Evolutionary conservation across 2,113 vertebrate genomes (phyloP).

Genomic region (Hydrochoerus hydrochaeris): DNA sequence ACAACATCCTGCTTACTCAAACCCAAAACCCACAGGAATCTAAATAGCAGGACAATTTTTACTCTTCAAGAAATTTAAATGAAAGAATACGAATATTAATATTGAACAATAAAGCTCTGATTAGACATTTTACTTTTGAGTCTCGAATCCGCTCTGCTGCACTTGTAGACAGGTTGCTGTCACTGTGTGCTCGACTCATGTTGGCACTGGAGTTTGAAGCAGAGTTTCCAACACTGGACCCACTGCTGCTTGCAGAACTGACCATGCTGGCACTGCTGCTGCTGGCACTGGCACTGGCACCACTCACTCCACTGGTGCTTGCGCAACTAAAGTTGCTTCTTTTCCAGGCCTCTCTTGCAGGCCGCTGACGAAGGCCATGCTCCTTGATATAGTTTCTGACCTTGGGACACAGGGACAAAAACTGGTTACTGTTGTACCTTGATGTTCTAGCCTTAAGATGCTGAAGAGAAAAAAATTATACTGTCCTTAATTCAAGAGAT

Average conservation of each 20-base stretch:
- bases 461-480: neutral
- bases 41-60: constrained; percentile 27
- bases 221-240: constrained; percentile 90
- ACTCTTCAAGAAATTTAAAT: constrained; percentile 48
- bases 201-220: constrained; percentile 95
- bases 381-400: constrained; percentile 98
- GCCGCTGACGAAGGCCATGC: constrained; percentile 92
- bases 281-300: constrained; percentile 90
- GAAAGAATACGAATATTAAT: constrained; percentile 46
- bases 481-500: constrained; percentile 9
- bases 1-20: constrained; percentile 55
- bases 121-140: constrained; percentile 93
- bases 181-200: constrained; percentile 97
- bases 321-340: constrained; percentile 94
- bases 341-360: constrained; percentile 94
- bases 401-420: constrained; percentile 80
- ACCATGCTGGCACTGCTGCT: constrained; percentile 95
- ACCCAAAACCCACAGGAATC: constrained; percentile 50
- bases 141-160: constrained; percentile 98
- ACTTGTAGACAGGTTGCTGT: constrained; percentile 95
- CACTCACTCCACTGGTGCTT: constrained; percentile 93
- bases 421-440: constrained; percentile 2
- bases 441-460: neutral
- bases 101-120: constrained; percentile 69
- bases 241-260: constrained; percentile 95